phyloP scores from a whole-genome alignment of 2,797 vertebrate species.

The Amblyraja radiata region DNA sequence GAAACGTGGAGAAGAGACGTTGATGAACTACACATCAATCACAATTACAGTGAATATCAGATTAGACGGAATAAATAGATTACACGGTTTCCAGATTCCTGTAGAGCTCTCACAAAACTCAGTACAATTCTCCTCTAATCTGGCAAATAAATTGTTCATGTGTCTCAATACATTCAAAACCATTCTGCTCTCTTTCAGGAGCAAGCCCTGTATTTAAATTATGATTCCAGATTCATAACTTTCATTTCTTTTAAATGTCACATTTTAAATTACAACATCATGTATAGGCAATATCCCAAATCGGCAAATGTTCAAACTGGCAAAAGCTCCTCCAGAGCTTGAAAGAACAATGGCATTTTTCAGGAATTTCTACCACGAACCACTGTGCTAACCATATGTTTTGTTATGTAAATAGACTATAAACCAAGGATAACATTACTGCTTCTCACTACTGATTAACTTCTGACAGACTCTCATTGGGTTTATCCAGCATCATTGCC shows the following conservation, averaged over 20 bases:
- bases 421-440: neutral
- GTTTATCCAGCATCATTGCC: neutral
- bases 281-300: neutral
- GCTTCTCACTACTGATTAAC: neutral
- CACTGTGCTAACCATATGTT: neutral
- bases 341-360: neutral
- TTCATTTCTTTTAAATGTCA: neutral
- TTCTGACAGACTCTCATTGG: neutral
- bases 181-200: neutral
- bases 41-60: too few relatives aligned
- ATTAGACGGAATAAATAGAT: too few relatives aligned
- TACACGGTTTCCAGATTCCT: too few relatives aligned
- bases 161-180: neutral
- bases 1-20: too few relatives aligned
- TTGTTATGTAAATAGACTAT: neutral
- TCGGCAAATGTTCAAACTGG: neutral
- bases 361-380: neutral
- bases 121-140: neutral
- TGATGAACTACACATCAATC: too few relatives aligned
- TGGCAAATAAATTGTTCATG: neutral
- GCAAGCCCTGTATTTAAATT: neutral
- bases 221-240: neutral
- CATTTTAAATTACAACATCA: neutral
- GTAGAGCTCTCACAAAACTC: neutral
- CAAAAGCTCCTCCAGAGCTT: neutral